These are phyloP conservation scores for Caradrina clavipalpis DNA, from an alignment of 2,888 invertebrate species.

Conservation along the genomic window DNA sequence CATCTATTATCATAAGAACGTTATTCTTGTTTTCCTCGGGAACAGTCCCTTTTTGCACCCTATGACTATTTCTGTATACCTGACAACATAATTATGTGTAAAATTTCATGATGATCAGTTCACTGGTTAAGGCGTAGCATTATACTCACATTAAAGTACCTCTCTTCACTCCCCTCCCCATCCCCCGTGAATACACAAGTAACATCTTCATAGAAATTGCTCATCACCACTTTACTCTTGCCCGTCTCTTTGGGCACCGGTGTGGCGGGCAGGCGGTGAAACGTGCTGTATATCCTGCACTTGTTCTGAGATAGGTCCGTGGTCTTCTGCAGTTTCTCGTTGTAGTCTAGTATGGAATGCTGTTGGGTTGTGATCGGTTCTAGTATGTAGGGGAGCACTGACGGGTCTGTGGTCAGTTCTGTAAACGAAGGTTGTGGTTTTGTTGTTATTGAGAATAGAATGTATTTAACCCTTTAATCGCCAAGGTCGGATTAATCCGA, in stretches of 20 bases:
- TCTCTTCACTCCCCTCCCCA: conserved; percentile 59
- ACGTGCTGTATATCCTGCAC: conserved; percentile 79
- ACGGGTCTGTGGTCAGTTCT: conserved; percentile 71
- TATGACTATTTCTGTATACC: too few relatives aligned
- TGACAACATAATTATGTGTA: too few relatives aligned
- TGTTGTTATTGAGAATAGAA: too few relatives aligned
- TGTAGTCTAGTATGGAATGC: conserved; percentile 77
- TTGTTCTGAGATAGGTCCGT: conserved; percentile 73
- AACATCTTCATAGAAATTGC: conserved; percentile 75
- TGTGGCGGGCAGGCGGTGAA: conserved; percentile 75
- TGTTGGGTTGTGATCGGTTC: conserved; percentile 71
- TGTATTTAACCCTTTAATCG: too few relatives aligned
- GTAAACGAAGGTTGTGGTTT: conserved; percentile 57
- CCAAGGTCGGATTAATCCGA: too few relatives aligned
- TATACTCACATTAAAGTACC: conserved; percentile 76
- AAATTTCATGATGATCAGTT: too few relatives aligned
- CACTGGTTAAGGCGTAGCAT: too few relatives aligned
- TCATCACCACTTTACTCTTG: conserved; percentile 63
- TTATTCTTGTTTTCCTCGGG: too few relatives aligned
- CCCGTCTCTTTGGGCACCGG: conserved; percentile 46
- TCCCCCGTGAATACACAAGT: conserved; percentile 69
- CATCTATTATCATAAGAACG: too few relatives aligned
- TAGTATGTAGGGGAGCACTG: conserved; percentile 75
- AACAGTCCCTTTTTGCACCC: too few relatives aligned
- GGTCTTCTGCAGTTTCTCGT: conserved; percentile 79